A percentile compares a stretch with the other conserved stretches of the same genome.
phyloP scores from a whole-genome alignment of 2,888 invertebrate genomes.

The Antitype chi region DNA sequence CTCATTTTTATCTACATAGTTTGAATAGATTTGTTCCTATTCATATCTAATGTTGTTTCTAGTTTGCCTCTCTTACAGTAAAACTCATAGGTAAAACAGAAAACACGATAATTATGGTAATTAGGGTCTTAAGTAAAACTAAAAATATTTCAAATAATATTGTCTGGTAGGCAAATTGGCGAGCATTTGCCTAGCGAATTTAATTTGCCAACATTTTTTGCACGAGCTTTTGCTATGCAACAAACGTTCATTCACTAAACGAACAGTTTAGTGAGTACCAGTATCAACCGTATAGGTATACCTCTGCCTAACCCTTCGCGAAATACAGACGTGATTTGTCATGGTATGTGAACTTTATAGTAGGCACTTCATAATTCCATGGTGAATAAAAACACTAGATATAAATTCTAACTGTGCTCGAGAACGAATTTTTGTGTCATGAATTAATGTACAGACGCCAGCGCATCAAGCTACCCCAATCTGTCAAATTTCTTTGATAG shows the following conservation, averaged over 20 bases:
- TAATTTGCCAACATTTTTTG: neutral
- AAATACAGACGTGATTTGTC: too few relatives aligned
- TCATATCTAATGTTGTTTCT: neutral
- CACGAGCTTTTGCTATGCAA: neutral
- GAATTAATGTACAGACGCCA: too few relatives aligned
- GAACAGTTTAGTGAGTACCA: neutral
- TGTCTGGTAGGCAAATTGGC: neutral
- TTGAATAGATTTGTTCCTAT: conserved; percentile 10
- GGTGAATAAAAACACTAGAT: too few relatives aligned
- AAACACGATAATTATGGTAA: neutral
- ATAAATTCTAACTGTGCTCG: too few relatives aligned
- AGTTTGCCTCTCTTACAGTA: neutral
- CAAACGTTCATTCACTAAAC: neutral
- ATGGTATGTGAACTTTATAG: too few relatives aligned
- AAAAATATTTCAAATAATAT: neutral
- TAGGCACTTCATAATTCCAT: too few relatives aligned
- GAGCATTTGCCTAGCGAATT: neutral
- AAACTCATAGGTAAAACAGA: neutral
- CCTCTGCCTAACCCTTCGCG: too few relatives aligned
- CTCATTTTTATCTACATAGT: neutral
- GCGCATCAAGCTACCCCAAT: too few relatives aligned
- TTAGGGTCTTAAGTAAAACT: neutral
- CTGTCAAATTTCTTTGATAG: too few relatives aligned
- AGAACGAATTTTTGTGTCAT: too few relatives aligned
- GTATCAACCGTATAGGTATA: too few relatives aligned